These are phyloP conservation scores for Thecocarcelia acutangulata DNA, from an alignment of 2,888 invertebrate genomes.

Conservation along the genomic window DNA sequence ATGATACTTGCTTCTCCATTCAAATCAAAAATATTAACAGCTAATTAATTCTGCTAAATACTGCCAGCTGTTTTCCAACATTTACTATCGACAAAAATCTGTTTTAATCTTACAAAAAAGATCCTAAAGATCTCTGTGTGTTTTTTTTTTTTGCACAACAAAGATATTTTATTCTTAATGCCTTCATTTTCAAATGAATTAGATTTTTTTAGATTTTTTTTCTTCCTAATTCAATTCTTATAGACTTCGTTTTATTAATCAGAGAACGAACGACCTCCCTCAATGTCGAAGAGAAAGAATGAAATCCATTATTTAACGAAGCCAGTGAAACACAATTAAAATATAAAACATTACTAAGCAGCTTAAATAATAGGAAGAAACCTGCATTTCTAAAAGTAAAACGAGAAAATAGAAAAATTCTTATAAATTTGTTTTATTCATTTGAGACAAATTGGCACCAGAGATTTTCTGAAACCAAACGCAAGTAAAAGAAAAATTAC, in stretches of 20 bases:
- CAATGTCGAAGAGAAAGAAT: too few relatives aligned
- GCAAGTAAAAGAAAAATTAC: background rate
- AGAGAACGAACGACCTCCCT: background rate
- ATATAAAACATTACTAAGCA: conserved; percentile 35
- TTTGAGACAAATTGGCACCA: conserved; percentile 67
- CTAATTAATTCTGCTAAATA: conserved; percentile 48
- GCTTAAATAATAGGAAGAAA: conserved; percentile 47
- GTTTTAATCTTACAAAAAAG: conserved; percentile 22
- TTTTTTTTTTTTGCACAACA: conserved; percentile 29
- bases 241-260: conserved; percentile 9
- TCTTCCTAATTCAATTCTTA: background rate
- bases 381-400: conserved; percentile 1
- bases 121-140: background rate
- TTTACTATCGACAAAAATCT: conserved; percentile 23
- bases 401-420: conserved; percentile 17
- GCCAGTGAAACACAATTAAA: background rate
- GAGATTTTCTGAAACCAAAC: conserved; percentile 24
- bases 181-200: conserved; percentile 13
- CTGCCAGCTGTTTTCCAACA: conserved; percentile 21
- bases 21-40: too few relatives aligned
- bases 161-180: conserved; percentile 24
- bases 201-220: background rate
- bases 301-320: background rate
- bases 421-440: conserved; percentile 17
- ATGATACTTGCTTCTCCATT: too few relatives aligned